Evolutionary conservation across 2,113 vertebrate genomes (phyloP), one percentile per base, ranked within the genome.

Genomic region (Syngnathoides biaculeatus): DNA sequence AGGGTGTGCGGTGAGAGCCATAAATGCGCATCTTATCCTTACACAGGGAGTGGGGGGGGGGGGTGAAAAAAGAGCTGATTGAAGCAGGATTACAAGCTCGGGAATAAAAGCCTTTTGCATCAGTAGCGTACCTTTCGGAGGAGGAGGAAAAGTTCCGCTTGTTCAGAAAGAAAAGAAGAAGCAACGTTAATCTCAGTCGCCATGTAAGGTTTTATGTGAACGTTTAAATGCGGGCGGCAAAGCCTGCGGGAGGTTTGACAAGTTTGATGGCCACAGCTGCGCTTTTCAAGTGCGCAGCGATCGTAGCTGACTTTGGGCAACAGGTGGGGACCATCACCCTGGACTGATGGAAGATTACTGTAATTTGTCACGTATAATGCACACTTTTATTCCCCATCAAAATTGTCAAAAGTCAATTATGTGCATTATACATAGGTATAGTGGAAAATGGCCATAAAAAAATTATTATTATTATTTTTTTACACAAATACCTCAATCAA

Each of bases 11-110:
- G 83, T 69, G 83, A 88, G 85, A 88, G 77, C 82, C 48, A 72
- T 87, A 90, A 91, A 92, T 73, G 86, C 79, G 62, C 72, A 72
- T 86, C 86, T 92, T 91, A 90, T 91, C 90, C 87, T 83, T 89
- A 88, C 86, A 86, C 65, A 38, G 81, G 82, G 81, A 86, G 77
- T n/a, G n/a, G n/a, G n/a, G n/a, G n/a, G n/a, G n/a, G n/a, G n/a
- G n/a, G n/a, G n/a, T 84, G 84, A 58, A 61, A 90, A 89, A 89
- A 76, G 78, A 86, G 89, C 88, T 89, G 90, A 91, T 93, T 89
- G 87, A 89, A 88, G 90, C 88, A 87, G 88, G 88, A 92, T 91
- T 91, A 90, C 85, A 83, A 80, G 84, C 81, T 81, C 72, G 71
- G 82, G 87, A 84, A 88, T 87, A 88, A 91, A 91, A 87, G 88